phyloP scores from a whole-genome alignment of 2,888 invertebrate genomes.

The Sarcophaga subvicina region DNA sequence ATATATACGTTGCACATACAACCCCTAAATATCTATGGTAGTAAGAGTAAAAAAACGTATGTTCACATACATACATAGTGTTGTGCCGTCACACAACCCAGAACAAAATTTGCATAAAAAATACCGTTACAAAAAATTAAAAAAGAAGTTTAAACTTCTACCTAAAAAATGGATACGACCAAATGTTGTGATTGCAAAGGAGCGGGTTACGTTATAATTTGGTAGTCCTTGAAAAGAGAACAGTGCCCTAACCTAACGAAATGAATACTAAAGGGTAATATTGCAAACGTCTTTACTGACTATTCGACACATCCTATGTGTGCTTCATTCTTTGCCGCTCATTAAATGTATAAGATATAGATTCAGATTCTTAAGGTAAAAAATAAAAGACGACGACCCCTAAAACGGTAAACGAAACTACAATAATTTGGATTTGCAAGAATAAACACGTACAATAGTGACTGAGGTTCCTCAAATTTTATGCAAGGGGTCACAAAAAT shows the following conservation, averaged over 20 bases:
- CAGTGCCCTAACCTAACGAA: conserved; percentile 39
- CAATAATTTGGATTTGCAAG: conserved; percentile 71
- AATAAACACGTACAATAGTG: conserved; percentile 68
- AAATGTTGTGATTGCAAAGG: conserved; percentile 66
- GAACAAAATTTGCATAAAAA: conserved; percentile 81
- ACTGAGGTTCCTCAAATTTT: conserved; percentile 64
- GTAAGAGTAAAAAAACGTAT: background rate
- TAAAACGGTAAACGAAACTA: conserved; percentile 64
- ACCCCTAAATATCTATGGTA: too few relatives aligned
- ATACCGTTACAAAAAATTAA: conserved; percentile 78
- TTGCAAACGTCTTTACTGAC: conserved; percentile 55
- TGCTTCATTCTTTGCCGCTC: conserved; percentile 55
- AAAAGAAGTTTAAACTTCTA: conserved; percentile 63
- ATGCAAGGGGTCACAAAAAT: conserved; percentile 66
- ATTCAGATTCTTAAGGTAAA: background rate
- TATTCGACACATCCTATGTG: conserved; percentile 46
- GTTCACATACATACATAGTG: conserved; percentile 12
- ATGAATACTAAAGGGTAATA: conserved; percentile 70
- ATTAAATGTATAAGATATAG: conserved; percentile 1
- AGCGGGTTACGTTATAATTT: conserved; percentile 72
- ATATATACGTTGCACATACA: too few relatives aligned
- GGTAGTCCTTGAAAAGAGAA: conserved; percentile 61
- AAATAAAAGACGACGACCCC: conserved; percentile 51
- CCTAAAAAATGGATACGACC: conserved; percentile 70
- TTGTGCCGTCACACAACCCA: conserved; percentile 60